Base-by-base conservation (phyloP, 2,113 vertebrate genomes). In the Peromyscus maniculatus region DNA sequence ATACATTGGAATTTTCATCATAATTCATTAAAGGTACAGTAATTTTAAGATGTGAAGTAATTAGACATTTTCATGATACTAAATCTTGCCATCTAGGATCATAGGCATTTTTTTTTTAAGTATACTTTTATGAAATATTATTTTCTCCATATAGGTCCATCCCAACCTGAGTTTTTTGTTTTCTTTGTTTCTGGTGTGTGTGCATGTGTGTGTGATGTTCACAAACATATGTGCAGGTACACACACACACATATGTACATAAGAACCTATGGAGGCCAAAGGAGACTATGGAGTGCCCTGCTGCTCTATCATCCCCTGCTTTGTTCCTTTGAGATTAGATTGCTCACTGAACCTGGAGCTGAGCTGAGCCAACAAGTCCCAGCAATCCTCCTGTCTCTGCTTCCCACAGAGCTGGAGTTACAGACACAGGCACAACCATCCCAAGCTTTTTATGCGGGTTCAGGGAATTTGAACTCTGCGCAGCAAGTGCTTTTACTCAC, bases 21-120 rank as follows among this genome's bases (percentile, higher is more conserved):
- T 84, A 67, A 89, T 94, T 89, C 78, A 79, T n/a, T 87, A 84
- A 88, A 84, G 79, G 49, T 59, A 55, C 28, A 72, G 15, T 52
- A 74, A 93, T 78, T 92, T 74, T 17, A 21, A n/a, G 89, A 95
- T 59, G 19, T 75, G 22, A 43, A 74, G 72, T 74, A 39, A 16
- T 1, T 52, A 88, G 62, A 49, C 49, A 84, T 95, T 87, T 95
- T 89, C n/a, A 86, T 26, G 66, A 80, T 28, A 87, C 9, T 88
- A 71, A 90, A 66, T n/a, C 15, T 62, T 80, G 16, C 72, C 28
- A 31, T 39, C 26, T 13, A 78, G n/a, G 4, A 78, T 88, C 21
- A 19, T 46, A 46, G 9, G 26, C 39, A 21, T 36, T 78, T 88
- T 93, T 67, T 90, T 95, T 64, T 62, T 77, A 59, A 28, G 9